Percentiles rank a stretch among this genome's conserved stretches.
phyloP scores from a whole-genome alignment of 2,888 invertebrate genomes.

The Patella depressa region DNA sequence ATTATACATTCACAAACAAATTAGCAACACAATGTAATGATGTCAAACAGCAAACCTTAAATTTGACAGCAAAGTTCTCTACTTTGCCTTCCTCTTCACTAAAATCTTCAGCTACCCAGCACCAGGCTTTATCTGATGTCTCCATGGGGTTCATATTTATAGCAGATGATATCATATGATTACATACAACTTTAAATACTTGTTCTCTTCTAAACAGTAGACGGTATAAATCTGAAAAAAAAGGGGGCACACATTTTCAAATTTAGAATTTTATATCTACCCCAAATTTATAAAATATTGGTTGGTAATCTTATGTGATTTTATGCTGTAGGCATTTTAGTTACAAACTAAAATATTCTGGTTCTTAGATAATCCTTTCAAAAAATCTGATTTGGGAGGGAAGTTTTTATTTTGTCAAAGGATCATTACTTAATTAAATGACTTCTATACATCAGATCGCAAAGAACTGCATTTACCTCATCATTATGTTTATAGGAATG shows the following conservation, averaged over 20 bases:
- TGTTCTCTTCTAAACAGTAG: slow-evolving; percentile 67
- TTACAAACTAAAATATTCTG: too few relatives aligned
- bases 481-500: too few relatives aligned
- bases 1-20: neutral
- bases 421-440: too few relatives aligned
- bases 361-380: too few relatives aligned
- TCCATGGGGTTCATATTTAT: slow-evolving; percentile 83
- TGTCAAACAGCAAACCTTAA: slow-evolving; percentile 56
- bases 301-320: too few relatives aligned
- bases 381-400: too few relatives aligned
- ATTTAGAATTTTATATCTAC: too few relatives aligned
- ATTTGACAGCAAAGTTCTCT: slow-evolving; percentile 66
- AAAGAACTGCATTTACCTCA: too few relatives aligned
- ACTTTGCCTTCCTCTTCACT: slow-evolving; percentile 78
- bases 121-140: slow-evolving; percentile 81
- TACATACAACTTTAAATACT: slow-evolving; percentile 84
- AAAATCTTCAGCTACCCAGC: slow-evolving; percentile 87
- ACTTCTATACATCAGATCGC: too few relatives aligned
- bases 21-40: neutral
- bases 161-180: slow-evolving; percentile 83
- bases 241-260: neutral
- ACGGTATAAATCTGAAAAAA: slow-evolving; percentile 73
- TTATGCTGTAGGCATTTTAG: too few relatives aligned
- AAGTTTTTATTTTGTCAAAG: too few relatives aligned
- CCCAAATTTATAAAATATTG: too few relatives aligned